These are phyloP conservation scores for Papilio dardanus DNA, from an alignment of 1,140 invertebrate genomes.

Conservation along the genomic window DNA sequence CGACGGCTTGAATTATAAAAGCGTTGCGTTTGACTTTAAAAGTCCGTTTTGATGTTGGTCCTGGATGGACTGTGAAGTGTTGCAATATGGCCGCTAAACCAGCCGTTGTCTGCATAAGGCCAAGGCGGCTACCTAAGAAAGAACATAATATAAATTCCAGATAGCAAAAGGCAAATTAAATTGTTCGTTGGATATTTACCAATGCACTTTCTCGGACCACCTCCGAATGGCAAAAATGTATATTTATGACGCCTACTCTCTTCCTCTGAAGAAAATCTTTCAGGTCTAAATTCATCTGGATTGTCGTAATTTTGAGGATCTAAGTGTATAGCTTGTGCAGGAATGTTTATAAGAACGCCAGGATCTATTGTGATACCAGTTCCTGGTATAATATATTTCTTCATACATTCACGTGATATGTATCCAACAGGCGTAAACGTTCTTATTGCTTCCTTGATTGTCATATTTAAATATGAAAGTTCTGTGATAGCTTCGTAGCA, in stretches of 20 bases:
- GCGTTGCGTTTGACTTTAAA: slow-evolving; percentile 13
- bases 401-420: slow-evolving; percentile 40
- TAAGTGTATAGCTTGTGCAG: slow-evolving; percentile 35
- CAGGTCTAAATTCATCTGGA: slow-evolving; percentile 21
- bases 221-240: slow-evolving; percentile 17
- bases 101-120: slow-evolving; percentile 3
- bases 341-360: slow-evolving; percentile 45
- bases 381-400: slow-evolving; percentile 41
- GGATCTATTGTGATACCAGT: slow-evolving; percentile 43
- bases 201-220: slow-evolving; percentile 18
- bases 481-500: slow-evolving; percentile 41
- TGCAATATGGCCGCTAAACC: slow-evolving; percentile 18
- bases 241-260: slow-evolving; percentile 27
- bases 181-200: neutral
- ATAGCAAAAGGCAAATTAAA: neutral
- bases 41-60: neutral
- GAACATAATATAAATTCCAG: neutral
- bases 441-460: slow-evolving; percentile 45
- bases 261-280: slow-evolving; percentile 6
- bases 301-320: slow-evolving; percentile 19
- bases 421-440: slow-evolving; percentile 39
- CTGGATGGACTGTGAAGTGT: slow-evolving; percentile 13
- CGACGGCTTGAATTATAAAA: slow-evolving; percentile 11
- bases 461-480: slow-evolving; percentile 39
- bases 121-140: slow-evolving; percentile 20